Conservation (phyloP, 2,113 vertebrate genomes). For the Pelvicachromis taeniatus region DNA sequence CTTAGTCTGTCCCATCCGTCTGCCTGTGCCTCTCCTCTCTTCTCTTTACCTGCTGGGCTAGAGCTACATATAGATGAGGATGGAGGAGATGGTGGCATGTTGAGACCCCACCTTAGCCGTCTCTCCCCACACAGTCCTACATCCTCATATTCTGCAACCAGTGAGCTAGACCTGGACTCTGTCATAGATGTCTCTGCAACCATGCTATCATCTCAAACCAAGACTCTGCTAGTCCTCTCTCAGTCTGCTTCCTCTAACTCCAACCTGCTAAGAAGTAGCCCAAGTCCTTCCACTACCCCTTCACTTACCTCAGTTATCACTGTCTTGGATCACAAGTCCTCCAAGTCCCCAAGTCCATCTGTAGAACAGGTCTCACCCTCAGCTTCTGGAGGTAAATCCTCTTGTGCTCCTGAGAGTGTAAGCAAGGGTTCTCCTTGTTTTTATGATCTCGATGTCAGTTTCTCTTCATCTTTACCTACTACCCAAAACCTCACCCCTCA, state of each 20-base stretch:
- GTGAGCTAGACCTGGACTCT: constrained; percentile 46
- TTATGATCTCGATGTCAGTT: constrained; percentile 28
- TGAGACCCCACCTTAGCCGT: not conserved
- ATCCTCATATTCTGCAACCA: constrained; percentile 49
- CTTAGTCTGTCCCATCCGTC: constrained; percentile 23
- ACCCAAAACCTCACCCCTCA: constrained; percentile 30
- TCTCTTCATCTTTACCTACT: not conserved
- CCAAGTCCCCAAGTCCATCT: constrained; percentile 58
- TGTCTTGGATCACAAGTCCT: constrained; percentile 31
- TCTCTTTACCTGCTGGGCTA: constrained; percentile 38
- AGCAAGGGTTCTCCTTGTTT: constrained; percentile 8
- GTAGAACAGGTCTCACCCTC: constrained; percentile 37
- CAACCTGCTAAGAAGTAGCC: constrained; percentile 19
- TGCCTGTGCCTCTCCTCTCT: constrained; percentile 37
- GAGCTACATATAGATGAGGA: constrained; percentile 74
- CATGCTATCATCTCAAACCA: constrained; percentile 43
- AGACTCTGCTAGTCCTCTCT: constrained; percentile 50
- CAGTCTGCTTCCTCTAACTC: constrained; percentile 25
- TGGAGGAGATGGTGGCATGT: constrained; percentile 26
- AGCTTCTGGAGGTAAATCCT: constrained; percentile 6
- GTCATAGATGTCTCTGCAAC: constrained; percentile 51
- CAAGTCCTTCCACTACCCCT: constrained; percentile 43
- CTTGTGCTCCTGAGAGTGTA: constrained; percentile 5
- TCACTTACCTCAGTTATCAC: constrained; percentile 32
- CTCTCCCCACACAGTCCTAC: constrained; percentile 38